Base-by-base conservation (phyloP, 2,113 vertebrate genomes). In the Loxodonta africana region DNA sequence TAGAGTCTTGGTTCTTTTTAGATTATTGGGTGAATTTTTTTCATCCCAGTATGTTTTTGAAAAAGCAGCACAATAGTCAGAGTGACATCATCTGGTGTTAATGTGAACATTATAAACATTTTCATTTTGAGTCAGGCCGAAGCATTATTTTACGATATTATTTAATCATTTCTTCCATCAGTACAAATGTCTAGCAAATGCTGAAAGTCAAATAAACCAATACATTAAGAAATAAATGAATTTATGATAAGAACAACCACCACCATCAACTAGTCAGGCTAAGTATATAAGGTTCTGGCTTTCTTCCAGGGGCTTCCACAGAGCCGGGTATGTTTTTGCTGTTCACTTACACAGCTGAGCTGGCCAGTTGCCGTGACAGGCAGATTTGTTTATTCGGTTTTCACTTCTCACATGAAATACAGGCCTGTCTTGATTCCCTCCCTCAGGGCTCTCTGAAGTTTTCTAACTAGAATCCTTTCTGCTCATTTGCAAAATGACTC, bases 381-480 rank as follows among this genome's bases (percentile, higher is more conserved):
- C 62, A 88, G 88, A 80, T 71, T 82, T 48, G 85, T 93, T 96
- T 98, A 97, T 98, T 98, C 98, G 94, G 83, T 94, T 98, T 98
- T 98, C 81, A 86, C 92, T 98, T 97, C 95, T 95, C 76, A 44
- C 57, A 92, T 97, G 97, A 98, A 98, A 97, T 97, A 85, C 46
- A 91, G 96, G 78, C 89, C 73, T 93, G 26, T 97, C 95, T 98
- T 96, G 85, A 96, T 94, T 97, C 91, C 91, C 76, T 90, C 91
- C 82, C 48, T 84, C 83, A 83, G 85, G 92, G 51, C 84, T 87
- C 76, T 95, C 62, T 51, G 78, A 92, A 86, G 62, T 44, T 90
- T 96, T 95, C 96, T 94, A 74, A 95, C 92, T 65, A 95, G 82
- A 82, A 69, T 76, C 57, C 78, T 93, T 87, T 74, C 0, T 0